Evolutionary conservation across 2,888 invertebrate genomes (phyloP).

Genomic region (Synanthedon andrenaeformis): DNA sequence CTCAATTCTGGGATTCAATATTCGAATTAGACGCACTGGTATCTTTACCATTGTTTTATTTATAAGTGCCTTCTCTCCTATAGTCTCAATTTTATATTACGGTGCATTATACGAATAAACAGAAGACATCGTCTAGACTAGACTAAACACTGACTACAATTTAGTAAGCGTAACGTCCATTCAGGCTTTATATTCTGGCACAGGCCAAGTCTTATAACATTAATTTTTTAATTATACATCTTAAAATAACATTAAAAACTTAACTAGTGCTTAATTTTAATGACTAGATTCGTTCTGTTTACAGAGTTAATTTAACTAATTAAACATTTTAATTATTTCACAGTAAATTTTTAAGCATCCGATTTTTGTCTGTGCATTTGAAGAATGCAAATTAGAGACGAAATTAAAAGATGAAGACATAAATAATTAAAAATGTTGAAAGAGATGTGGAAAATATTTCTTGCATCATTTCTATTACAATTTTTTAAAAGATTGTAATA

Average conservation of each 20-base stretch:
- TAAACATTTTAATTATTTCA: neutral
- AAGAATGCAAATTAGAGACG: neutral
- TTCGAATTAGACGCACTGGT: too few relatives aligned
- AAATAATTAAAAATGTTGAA: neutral
- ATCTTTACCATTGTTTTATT: too few relatives aligned
- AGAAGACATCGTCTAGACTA: too few relatives aligned
- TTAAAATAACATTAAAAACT: slow-evolving; percentile 2
- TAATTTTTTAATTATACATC: neutral
- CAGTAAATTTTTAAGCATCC: neutral
- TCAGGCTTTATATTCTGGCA: slow-evolving; percentile 35
- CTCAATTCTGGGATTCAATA: too few relatives aligned
- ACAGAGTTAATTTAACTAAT: neutral
- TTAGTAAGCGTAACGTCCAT: slow-evolving; percentile 58
- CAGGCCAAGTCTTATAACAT: slow-evolving; percentile 7
- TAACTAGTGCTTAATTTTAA: slow-evolving; percentile 9
- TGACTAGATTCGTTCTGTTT: slow-evolving; percentile 28
- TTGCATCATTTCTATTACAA: too few relatives aligned
- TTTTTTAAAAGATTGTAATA: too few relatives aligned
- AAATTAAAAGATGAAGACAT: neutral
- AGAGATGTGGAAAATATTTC: neutral
- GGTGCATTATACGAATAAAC: too few relatives aligned
- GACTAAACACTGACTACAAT: slow-evolving; percentile 11
- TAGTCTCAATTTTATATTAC: too few relatives aligned
- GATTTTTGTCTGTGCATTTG: neutral
- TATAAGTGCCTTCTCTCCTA: too few relatives aligned